These are phyloP conservation scores for Apodemia hepburni DNA, from an alignment of 2,888 invertebrate genomes.

Conservation along the genomic window DNA sequence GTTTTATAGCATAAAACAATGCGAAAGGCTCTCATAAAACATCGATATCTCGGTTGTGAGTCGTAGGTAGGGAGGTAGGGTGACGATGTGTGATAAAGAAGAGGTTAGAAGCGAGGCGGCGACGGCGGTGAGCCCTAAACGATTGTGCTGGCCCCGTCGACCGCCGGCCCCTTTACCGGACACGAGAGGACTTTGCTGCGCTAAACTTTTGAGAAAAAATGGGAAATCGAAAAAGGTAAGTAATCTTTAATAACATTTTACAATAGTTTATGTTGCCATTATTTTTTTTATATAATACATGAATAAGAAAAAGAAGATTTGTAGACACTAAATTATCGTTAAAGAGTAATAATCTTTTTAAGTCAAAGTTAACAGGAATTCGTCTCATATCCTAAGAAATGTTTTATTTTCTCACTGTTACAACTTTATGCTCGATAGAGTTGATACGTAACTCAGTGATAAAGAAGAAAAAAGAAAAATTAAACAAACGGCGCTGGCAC, in stretches of 20 bases:
- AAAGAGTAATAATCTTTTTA: too few species aligned
- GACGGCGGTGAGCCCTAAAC: conserved; percentile 52
- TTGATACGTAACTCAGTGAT: too few species aligned
- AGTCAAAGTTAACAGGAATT: too few species aligned
- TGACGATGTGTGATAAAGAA: conserved; percentile 61
- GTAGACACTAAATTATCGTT: too few species aligned
- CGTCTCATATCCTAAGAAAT: too few species aligned
- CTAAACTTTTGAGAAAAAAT: conserved; percentile 89
- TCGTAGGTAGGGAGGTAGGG: conserved; percentile 60
- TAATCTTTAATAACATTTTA: conserved; percentile 6
- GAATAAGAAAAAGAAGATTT: too few species aligned
- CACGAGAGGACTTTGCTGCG: conserved; percentile 90
- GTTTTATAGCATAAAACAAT: conserved; percentile 68
- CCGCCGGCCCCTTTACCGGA: conserved; percentile 80
- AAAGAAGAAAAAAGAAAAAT: too few species aligned
- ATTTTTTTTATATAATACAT: too few species aligned
- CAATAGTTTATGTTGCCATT: too few species aligned
- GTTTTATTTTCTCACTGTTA: too few species aligned
- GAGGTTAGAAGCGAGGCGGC: conserved; percentile 63
- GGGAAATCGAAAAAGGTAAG: conserved; percentile 90
- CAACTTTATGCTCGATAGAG: too few species aligned
- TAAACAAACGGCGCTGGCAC: too few species aligned
- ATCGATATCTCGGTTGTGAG: conserved; percentile 72
- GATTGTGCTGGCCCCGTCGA: conserved; percentile 65
- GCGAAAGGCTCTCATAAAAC: conserved; percentile 68